Evolutionary conservation across 2,888 invertebrate genomes (phyloP).

Genomic region (Plusia festucae): DNA sequence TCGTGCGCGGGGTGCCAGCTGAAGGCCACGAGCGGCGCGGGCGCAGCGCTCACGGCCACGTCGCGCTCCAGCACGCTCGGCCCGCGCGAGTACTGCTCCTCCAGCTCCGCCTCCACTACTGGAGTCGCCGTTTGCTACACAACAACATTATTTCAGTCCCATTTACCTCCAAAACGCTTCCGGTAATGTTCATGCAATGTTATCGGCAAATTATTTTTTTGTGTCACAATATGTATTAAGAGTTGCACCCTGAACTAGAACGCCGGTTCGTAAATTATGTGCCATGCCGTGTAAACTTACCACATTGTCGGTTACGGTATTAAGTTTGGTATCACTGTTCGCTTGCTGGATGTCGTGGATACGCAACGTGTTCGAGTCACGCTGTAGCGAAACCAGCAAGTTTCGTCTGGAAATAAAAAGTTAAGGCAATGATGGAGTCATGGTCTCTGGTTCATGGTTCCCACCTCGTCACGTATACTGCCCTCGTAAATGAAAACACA

Average conservation of each 20-base stretch:
- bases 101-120: constrained; percentile 71
- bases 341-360: constrained; percentile 94
- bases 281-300: constrained; percentile 7
- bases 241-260: too few species aligned
- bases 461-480: too few species aligned
- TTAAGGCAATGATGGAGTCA: too few species aligned
- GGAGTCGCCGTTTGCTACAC: constrained; percentile 55
- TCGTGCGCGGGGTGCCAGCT: constrained; percentile 96
- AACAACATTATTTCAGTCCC: background rate
- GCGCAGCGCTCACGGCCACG: constrained; percentile 74
- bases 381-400: constrained; percentile 94
- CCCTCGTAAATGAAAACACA: too few species aligned
- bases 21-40: constrained; percentile 91
- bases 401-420: constrained; percentile 86
- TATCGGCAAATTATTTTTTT: too few species aligned
- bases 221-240: too few species aligned
- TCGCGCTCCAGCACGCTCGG: constrained; percentile 75
- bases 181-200: too few species aligned
- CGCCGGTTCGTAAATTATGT: background rate
- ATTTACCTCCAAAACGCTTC: too few species aligned
- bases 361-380: constrained; percentile 93
- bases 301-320: constrained; percentile 55
- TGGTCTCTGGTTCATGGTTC: too few species aligned
- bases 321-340: constrained; percentile 63
- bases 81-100: constrained; percentile 66